phyloP scores from a whole-genome alignment of 2,797 vertebrate genomes.

The Pseudochirops cupreus region DNA sequence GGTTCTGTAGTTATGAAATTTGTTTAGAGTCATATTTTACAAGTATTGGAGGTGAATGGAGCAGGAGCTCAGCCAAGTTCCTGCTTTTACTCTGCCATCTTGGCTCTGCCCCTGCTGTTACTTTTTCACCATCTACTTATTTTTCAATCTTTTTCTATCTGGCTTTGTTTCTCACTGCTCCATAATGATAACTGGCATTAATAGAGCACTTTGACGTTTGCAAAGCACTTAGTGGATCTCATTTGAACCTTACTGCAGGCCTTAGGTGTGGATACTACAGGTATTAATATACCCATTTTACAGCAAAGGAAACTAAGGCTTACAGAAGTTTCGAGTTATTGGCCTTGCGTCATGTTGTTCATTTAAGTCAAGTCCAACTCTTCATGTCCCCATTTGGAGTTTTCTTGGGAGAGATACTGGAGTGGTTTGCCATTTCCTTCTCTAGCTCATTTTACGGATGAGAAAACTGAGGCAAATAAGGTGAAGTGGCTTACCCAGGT shows the following conservation, averaged over 20 bases:
- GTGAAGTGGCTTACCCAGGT: neutral
- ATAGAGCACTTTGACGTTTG: slow-evolving; percentile 8
- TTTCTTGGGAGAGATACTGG: neutral
- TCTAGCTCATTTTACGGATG: neutral
- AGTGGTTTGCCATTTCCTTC: neutral
- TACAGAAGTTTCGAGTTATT: neutral
- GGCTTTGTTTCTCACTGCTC: slow-evolving; percentile 6
- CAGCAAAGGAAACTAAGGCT: neutral
- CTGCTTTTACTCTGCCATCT: too few relatives aligned
- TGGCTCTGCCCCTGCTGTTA: slow-evolving; percentile 11
- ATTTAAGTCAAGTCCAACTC: neutral
- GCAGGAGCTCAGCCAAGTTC: too few relatives aligned
- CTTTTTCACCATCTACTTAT: neutral
- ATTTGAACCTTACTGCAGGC: neutral
- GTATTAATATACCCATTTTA: neutral
- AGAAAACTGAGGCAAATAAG: too few relatives aligned
- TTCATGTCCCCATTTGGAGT: neutral
- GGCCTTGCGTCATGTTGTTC: neutral
- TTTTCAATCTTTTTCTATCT: neutral
- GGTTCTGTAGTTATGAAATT: too few relatives aligned
- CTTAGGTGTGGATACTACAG: neutral
- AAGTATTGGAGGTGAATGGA: too few relatives aligned
- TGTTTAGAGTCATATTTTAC: too few relatives aligned
- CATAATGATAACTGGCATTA: slow-evolving; percentile 25
- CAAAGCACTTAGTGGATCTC: neutral